Conservation (phyloP, 2,888 invertebrate species). For the Rapana venosa region DNA sequence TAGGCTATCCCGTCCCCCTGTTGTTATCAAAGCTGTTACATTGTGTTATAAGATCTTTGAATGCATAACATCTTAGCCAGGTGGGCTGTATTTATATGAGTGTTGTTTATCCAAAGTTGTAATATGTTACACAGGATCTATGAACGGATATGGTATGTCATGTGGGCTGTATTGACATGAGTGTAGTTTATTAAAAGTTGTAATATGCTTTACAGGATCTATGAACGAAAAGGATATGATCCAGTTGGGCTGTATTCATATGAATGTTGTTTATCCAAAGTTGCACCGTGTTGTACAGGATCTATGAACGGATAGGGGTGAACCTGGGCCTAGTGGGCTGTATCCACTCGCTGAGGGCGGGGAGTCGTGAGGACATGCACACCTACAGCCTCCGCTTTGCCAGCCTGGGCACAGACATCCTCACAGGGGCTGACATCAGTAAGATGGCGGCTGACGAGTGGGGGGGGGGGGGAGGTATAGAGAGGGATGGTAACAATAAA, state of each 20-base stretch:
- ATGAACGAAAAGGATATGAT: background rate
- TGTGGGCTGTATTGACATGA: too few species aligned
- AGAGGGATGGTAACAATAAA: too few species aligned
- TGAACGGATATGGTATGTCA: too few species aligned
- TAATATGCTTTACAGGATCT: background rate
- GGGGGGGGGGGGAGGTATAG: background rate
- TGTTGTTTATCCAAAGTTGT: too few species aligned
- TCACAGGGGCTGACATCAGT: slow-evolving; percentile 75
- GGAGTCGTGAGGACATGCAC: slow-evolving; percentile 81
- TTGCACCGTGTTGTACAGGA: slow-evolving; percentile 80
- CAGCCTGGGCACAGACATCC: slow-evolving; percentile 78
- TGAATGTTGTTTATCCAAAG: background rate
- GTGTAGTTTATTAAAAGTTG: background rate
- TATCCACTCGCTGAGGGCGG: slow-evolving; percentile 88
- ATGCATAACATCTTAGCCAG: too few species aligned
- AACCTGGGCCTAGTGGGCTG: slow-evolving; percentile 90
- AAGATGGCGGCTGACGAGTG: slow-evolving; percentile 49
- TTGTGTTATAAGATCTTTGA: too few species aligned
- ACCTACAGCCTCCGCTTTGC: slow-evolving; percentile 82
- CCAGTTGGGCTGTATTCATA: too few species aligned
- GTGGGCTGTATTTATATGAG: too few species aligned
- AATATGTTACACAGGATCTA: too few species aligned
- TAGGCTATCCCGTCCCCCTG: too few species aligned
- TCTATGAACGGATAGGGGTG: slow-evolving; percentile 90
- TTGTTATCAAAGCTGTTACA: too few species aligned